phyloP scores from a whole-genome alignment of 2,113 vertebrate species.

The Halichoerus grypus region DNA sequence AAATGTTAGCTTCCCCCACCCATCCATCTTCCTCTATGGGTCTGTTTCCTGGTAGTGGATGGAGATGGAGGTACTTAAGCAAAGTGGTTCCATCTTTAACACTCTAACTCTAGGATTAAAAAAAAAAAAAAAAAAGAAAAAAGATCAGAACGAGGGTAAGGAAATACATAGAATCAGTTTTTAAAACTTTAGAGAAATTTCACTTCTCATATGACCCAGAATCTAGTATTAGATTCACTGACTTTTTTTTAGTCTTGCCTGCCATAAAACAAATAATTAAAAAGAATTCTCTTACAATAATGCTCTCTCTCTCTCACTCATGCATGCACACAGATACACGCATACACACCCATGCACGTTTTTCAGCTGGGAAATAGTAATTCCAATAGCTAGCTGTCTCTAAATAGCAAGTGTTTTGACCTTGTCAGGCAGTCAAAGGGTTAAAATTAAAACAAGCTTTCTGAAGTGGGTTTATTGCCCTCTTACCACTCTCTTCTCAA shows the following conservation, averaged over 20 bases:
- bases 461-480: not conserved
- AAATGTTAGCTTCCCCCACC: conserved; percentile 12
- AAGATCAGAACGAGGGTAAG: not conserved
- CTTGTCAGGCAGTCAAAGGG: not conserved
- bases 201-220: conserved; percentile 24
- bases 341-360: not conserved
- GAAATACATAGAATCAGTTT: conserved; percentile 26
- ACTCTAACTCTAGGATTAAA: not conserved
- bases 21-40: not conserved
- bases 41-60: conserved; percentile 4
- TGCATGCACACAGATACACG: not conserved
- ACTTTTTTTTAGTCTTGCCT: not conserved
- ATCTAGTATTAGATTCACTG: not conserved
- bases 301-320: not conserved
- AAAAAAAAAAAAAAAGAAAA: not conserved
- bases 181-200: conserved; percentile 51
- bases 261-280: conserved; percentile 26
- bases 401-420: conserved; percentile 1
- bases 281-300: not conserved
- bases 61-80: not conserved
- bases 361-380: conserved; percentile 22
- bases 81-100: conserved; percentile 11
- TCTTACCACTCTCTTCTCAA: not conserved
- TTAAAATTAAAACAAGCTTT: conserved; percentile 34
- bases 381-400: not conserved